These are phyloP conservation scores for Brachypteracias leptosomus DNA, from an alignment of 2,113 vertebrate species.

Conservation along the genomic window DNA sequence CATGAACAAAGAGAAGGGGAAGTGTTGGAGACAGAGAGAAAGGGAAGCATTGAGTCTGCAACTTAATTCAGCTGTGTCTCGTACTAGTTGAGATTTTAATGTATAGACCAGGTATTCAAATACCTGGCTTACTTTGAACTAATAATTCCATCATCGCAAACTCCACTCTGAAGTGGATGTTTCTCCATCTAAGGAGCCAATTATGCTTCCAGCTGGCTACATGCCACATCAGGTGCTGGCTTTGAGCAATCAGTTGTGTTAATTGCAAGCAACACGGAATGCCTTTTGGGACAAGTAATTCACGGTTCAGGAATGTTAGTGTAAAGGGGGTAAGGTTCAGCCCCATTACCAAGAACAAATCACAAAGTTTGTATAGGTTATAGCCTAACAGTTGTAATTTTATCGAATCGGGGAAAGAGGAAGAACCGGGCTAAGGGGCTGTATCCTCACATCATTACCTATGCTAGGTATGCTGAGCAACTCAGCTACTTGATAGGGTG, in stretches of 20 bases:
- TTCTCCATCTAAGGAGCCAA: slow-evolving; percentile 39
- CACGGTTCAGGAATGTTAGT: slow-evolving; percentile 43
- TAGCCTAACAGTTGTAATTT: not conserved
- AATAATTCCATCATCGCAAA: not conserved
- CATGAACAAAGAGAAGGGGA: slow-evolving; percentile 34
- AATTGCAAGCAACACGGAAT: slow-evolving; percentile 57
- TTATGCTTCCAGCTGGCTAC: slow-evolving; percentile 41
- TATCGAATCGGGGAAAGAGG: not conserved
- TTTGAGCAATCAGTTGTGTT: slow-evolving; percentile 64
- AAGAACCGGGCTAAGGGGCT: not conserved
- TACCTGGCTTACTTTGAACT: slow-evolving; percentile 47
- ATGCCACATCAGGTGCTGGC: slow-evolving; percentile 31
- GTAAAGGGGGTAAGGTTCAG: slow-evolving; percentile 29
- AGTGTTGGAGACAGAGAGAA: slow-evolving; percentile 38
- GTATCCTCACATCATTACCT: not conserved
- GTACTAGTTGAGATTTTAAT: not conserved
- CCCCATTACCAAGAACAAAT: slow-evolving; percentile 33
- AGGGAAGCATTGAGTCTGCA: not conserved
- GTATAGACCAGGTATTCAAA: slow-evolving; percentile 42
- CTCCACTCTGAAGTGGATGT: slow-evolving; percentile 18
- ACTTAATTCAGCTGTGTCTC: slow-evolving; percentile 14
- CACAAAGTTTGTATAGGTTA: not conserved
- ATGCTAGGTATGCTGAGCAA: not conserved
- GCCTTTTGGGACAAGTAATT: slow-evolving; percentile 59
- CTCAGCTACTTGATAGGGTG: not conserved